Percentiles rank a stretch among this genome's conserved stretches.
Evolutionary conservation across 2,797 vertebrate species (phyloP).

Genomic region (Syncerus caffer): DNA sequence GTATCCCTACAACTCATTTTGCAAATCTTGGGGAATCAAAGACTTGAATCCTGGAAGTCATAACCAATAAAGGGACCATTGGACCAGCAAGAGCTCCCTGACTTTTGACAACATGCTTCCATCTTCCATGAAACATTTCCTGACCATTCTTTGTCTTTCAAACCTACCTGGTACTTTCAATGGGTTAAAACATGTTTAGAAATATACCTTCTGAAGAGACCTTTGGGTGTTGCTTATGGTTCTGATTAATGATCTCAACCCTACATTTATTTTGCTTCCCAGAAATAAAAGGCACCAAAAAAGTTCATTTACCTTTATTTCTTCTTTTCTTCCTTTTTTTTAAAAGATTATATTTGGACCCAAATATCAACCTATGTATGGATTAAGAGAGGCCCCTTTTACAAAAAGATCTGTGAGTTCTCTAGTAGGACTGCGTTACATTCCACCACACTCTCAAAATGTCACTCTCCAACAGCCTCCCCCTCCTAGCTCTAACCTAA

Average conservation of each 20-base stretch:
- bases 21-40: constrained; percentile 11
- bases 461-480: neutral
- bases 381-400: constrained; percentile 19
- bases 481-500: neutral
- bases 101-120: neutral
- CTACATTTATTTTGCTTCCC: constrained; percentile 23
- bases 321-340: neutral
- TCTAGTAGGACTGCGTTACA: constrained; percentile 40
- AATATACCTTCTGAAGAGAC: neutral
- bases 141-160: neutral
- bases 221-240: neutral
- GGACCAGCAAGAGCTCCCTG: neutral
- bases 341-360: neutral
- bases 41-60: neutral
- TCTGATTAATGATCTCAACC: constrained; percentile 36
- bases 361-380: constrained; percentile 35
- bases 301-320: constrained; percentile 41
- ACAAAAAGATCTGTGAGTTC: constrained; percentile 27
- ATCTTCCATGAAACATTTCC: neutral
- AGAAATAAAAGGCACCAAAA: neutral
- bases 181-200: neutral
- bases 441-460: neutral
- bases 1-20: constrained; percentile 10
- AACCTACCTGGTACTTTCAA: neutral
- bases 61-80: neutral